Conservation (phyloP, 2,888 invertebrate genomes). For the Eubasilissa splendida region DNA sequence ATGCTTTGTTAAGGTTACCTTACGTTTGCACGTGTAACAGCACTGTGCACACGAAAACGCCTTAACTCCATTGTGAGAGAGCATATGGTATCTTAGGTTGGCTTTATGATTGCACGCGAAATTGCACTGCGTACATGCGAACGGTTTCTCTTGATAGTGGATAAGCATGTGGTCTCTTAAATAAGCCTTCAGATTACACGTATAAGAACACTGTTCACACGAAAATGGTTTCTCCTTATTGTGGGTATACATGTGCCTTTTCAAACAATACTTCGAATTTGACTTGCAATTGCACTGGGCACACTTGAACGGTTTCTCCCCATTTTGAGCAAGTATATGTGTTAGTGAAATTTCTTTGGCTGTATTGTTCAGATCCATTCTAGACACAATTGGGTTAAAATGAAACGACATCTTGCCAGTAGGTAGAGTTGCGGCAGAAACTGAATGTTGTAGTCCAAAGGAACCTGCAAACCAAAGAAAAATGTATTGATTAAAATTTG, state of each 20-base stretch:
- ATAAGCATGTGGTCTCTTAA: background rate
- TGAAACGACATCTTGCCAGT: no score
- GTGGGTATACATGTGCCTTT: constrained; percentile 5
- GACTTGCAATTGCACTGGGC: constrained; percentile 1
- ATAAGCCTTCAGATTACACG: background rate
- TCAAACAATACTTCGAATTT: background rate
- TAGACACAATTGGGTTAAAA: no score
- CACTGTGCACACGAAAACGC: constrained; percentile 11
- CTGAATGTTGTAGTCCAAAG: no score
- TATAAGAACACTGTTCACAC: constrained; percentile 24
- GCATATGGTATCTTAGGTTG: constrained; percentile 2
- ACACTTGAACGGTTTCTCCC: background rate
- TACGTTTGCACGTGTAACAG: background rate
- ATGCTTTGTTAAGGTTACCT: constrained; percentile 21
- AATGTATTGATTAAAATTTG: no score
- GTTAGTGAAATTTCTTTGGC: no score
- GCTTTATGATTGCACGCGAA: background rate
- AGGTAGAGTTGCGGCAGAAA: no score
- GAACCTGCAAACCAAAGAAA: no score
- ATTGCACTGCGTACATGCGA: background rate
- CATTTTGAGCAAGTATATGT: background rate
- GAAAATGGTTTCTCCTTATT: constrained; percentile 29
- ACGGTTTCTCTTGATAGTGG: constrained; percentile 8
- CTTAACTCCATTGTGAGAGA: constrained; percentile 1
- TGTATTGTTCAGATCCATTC: no score